Evolutionary conservation across 2,797 vertebrate genomes (phyloP).

Genomic region (Falco columbarius): DNA sequence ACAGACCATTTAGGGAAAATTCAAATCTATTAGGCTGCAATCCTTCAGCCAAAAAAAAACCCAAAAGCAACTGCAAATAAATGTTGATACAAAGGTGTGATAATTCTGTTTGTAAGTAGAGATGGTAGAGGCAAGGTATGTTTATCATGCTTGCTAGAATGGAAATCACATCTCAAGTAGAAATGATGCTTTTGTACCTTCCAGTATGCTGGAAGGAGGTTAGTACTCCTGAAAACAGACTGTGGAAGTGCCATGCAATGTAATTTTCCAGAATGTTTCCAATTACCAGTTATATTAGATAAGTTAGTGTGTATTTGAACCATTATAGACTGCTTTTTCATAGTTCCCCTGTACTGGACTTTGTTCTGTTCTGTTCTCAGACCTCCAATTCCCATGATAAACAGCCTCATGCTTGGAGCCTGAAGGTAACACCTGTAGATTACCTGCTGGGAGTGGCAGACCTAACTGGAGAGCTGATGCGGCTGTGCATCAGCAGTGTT

Average conservation of each 20-base stretch:
- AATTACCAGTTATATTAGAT: not conserved
- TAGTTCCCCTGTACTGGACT: not conserved
- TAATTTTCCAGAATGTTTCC: not conserved
- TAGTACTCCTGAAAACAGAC: not conserved
- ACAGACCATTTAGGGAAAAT: not conserved
- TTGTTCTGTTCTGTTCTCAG: constrained; percentile 43
- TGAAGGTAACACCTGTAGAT: constrained; percentile 93
- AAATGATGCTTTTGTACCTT: not conserved
- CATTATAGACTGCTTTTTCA: not conserved
- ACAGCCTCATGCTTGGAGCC: constrained; percentile 75
- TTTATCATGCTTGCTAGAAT: not conserved
- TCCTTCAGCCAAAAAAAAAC: not conserved
- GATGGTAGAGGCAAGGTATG: not conserved
- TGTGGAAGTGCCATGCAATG: not conserved
- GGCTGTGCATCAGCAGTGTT: constrained; percentile 96
- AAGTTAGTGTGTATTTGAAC: not conserved
- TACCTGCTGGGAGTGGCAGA: constrained; percentile 97
- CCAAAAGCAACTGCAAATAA: not conserved
- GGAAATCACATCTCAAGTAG: not conserved
- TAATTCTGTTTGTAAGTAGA: not conserved
- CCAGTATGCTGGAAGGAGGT: not conserved
- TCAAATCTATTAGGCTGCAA: not conserved
- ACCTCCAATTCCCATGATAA: constrained; percentile 49
- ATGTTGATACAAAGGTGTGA: not conserved
- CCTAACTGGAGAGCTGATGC: constrained; percentile 96